Base-by-base conservation (phyloP, 2,797 vertebrate genomes). In the Yasuhikotakia modesta region DNA sequence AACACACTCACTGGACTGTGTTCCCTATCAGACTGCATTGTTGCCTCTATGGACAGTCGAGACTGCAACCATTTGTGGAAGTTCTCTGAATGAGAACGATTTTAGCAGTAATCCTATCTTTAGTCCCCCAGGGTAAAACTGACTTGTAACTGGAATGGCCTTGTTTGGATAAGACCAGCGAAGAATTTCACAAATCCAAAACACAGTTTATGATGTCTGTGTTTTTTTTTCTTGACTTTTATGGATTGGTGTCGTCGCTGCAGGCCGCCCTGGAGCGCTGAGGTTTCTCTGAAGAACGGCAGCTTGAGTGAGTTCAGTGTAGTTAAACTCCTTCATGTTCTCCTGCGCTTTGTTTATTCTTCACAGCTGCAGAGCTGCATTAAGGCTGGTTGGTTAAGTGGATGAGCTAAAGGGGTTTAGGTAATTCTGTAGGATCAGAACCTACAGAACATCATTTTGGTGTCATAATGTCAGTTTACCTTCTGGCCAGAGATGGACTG, bases 1-100 rank as follows among this genome's bases (percentile, higher is more conserved):
- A 88, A 85, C 83, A 87, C 86, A 81, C 87, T 85, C 79, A 86
- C 89, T 85, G 82, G 88, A 86, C 86, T 84, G 79, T 81, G 39
- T 83, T 85, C 79, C 80, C 83, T 84, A 76, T 39, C 50, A 77
- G 74, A 83, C 85, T 88, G 80, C 80, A 82, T 75, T 83, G 63
- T 80, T 50, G 67, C 46, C 2, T 30, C 60, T 70, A 55, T 76
- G 45, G 57, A 73, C 61, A 21, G 60, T 70, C 27, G 21, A 74
- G 45, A 70, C 52, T 45, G 39, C 50, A 35, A 53, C 45, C 79
- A 75, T 81, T 76, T 67, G 71, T 50, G 27, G 55, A 83, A 50
- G 46, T 14, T 75, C 69, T 73, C 55, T 69, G 53, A 65, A 72
- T 70, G 43, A 73, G 79, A 76, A 58, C 16, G 24, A 50, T 64